Evolutionary conservation across 2,888 invertebrate genomes (phyloP), one percentile per base, ranked within the genome.

Genomic region (Camponotus fellah): DNA sequence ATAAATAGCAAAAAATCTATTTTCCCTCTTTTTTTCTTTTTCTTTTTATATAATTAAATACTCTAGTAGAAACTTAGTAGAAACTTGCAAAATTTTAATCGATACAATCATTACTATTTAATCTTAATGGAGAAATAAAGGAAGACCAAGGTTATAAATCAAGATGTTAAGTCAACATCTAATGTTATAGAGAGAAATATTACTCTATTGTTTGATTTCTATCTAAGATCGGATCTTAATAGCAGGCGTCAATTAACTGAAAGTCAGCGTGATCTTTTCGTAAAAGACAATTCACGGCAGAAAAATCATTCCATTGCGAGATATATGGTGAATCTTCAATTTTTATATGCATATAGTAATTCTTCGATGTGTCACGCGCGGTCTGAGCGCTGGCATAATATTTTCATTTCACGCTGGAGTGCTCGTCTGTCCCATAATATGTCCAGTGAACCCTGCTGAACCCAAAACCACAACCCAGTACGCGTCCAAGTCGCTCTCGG

Each of bases 371-470:
- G 74, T 58, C 79, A 53, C 81, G 84, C 82, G 86, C 88, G 79
- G 82, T 85, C 90, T 85, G 80, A 83, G 80, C 86, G 88, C 85
- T 90, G 89, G 90, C 88, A 92, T 92, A 93, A 93, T 93, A 94
- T 94, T 94, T 94, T 93, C 93, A 93, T 93, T 93, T 92, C 92
- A 92, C 91, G 92, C 90, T 92, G 91, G 90, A 93, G 92, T 92
- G 91, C 88, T 72, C 88, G 88, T 87, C 89, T 90, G 89, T 91
- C 90, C 86, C 91, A 90, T 90, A 91, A 91, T 88, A 85, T 89
- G 89, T 85, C 89, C 89, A 86, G 91, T 92, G 93, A 93, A 92
- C 91, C 89, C 87, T 82, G 89, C 77, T 91, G 91, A 92, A 92
- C 92, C 87, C 90, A 88, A 92, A 91, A 92, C 91, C 90, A 86